Conservation (phyloP, 2,888 invertebrate genomes). For the Drosophila basisetae region DNA sequence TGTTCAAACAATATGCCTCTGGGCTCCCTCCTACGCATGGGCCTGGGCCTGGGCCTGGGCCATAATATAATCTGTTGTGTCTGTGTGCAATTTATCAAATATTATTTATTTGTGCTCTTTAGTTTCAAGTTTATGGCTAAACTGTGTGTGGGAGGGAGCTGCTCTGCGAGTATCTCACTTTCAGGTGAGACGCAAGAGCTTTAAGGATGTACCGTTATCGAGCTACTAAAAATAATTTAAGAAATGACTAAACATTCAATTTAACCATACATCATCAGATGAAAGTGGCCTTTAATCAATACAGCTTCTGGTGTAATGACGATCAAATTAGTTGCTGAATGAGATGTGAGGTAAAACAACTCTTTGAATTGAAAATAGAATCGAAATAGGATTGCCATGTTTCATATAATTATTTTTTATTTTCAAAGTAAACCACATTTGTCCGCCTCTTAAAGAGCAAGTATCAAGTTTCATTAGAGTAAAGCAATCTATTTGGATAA, state of each 20-base stretch:
- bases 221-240: not conserved
- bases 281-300: not conserved
- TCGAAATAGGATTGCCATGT: not conserved
- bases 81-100: conserved; percentile 31
- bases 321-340: not conserved
- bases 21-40: not conserved
- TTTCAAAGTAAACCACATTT: not conserved
- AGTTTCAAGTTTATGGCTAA: not conserved
- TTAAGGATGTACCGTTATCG: not conserved
- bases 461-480: conserved; percentile 9
- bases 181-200: not conserved
- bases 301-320: not conserved
- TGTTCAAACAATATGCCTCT: conserved; percentile 12
- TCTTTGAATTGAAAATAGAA: not conserved
- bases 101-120: conserved; percentile 7
- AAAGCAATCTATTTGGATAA: not conserved
- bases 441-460: not conserved
- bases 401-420: not conserved
- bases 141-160: not conserved
- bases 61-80: not conserved
- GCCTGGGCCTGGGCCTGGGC: not conserved
- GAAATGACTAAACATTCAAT: not conserved
- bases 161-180: not conserved
- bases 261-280: not conserved
- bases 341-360: not conserved